Base-by-base conservation (phyloP, 2,113 vertebrate genomes). In the Protomyctophum bolini region DNA sequence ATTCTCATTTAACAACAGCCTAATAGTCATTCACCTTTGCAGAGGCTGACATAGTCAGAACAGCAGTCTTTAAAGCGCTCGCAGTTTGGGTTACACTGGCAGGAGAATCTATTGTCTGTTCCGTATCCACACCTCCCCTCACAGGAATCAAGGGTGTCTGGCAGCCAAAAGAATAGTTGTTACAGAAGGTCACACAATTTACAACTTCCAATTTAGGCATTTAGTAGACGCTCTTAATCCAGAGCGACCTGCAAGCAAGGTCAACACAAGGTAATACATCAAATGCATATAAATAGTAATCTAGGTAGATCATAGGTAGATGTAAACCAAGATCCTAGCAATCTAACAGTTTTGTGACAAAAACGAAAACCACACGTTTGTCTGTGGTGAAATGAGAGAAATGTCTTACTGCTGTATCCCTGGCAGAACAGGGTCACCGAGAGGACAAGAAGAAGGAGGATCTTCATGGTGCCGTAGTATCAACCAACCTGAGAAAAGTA, bases 81-180 rank as follows among this genome's bases (percentile, higher is more conserved):
- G 79, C 93, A 93, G 10, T 57, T 15, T 0, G 28, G 5, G 60
- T 94, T 93, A 70, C 94, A 94, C 77, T 93, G 93, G 70, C 94
- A 94, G 72, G 67, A 52, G 56, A 77, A 90, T 0, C 48, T 66
- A 6, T 2, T 64, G 84, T 92, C 80, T 49, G 89, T 86, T 6
- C 79, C 87, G 63, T 87, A 85, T 10, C 84, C 75, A 73, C 94
- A 94, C 4, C 88, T 90, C 49, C 77, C 74, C 15, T 57, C 15
- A 7, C 93, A 93, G 0, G 93, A 92, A 64, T 92, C 85, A 56
- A 81, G 58, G n/a, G 69, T 62, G 70, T 89, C 92, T 94, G 45
- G 0, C 41, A 67, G 52, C 15, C 46, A 73, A 61, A 28, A 54
- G 7, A n/a, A 72, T 14, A 67, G 4, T 8, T 29, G 29, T 61